Percentiles rank a stretch among this genome's conserved stretches.
Evolutionary conservation across 2,797 vertebrate species (phyloP).

Genomic region (Liasis olivaceus): DNA sequence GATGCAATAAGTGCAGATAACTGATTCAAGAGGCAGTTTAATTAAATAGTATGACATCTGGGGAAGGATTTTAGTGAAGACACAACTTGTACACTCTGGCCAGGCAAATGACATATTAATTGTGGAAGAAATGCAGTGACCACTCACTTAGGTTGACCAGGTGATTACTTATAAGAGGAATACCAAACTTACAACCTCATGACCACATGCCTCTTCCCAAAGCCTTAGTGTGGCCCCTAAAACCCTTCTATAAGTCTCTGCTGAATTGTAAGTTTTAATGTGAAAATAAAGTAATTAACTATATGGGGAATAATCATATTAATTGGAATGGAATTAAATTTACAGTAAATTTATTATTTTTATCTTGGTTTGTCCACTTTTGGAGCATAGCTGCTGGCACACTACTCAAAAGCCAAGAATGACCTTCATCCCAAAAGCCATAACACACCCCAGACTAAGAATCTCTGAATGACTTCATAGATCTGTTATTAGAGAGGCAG

Average conservation of each 20-base stretch:
- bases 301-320: not conserved
- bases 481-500: not conserved
- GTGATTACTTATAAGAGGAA: not conserved
- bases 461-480: not conserved
- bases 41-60: not conserved
- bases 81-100: not conserved
- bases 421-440: not conserved
- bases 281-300: not conserved
- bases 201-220: not conserved
- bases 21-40: not conserved
- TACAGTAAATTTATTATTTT: not conserved
- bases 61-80: not conserved
- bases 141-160: not conserved
- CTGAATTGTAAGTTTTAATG: not conserved
- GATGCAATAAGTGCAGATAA: not conserved
- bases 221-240: not conserved
- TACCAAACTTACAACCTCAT: not conserved
- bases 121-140: not conserved
- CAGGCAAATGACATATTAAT: not conserved
- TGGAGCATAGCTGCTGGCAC: not conserved
- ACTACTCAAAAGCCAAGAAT: not conserved
- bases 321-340: not conserved
- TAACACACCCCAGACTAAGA: not conserved
- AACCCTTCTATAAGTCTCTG: not conserved
- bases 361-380: not conserved